Base-by-base conservation (phyloP, 2,797 vertebrate genomes). In the Falco biarmicus region DNA sequence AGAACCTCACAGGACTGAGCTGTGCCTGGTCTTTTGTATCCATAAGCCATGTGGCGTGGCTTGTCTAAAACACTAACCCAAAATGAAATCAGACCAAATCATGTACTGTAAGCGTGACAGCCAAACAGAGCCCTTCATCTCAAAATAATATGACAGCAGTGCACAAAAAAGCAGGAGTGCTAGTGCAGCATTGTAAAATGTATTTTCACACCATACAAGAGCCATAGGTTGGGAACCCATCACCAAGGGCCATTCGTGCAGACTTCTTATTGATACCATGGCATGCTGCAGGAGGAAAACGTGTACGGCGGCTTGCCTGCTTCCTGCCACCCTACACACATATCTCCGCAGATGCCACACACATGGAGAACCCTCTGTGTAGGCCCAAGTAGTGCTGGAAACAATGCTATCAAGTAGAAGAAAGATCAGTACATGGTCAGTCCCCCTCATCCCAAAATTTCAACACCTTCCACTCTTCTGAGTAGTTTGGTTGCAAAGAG, bases 11-110 rank as follows among this genome's bases (percentile, higher is more conserved):
- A 79, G 63, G 65, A 39, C 26, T n/a, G 74, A 88, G 66, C 37
- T 78, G 48, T 69, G 60, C 53, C 26, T 11, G 16, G 10, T 29
- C 74, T 93, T 87, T 86, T 84, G 31, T 32, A 91, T 63, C 48
- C 7, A 9, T 29, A 51, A 84, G 37, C 68, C 76, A 80, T 1
- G 31, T 26, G 31, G 83, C 41, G 43, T 41, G 34, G 66, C 83
- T 86, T 84, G 22, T 75, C 77, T 94, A 84, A 96, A 90, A 51
- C 84, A 37, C 45, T 41, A 88, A 74, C 34, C 34, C 59, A 57
- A 91, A 90, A 93, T 79, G 47, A 94, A 79, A 90, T 70, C 77
- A 82, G 45, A 73, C 41, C 53, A 87, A 93, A 96, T 64, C 50
- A 95, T 9, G 26, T 26, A 50, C 45, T 26, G 1, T 39, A 60